phyloP scores from a whole-genome alignment of 2,888 invertebrate species.

The Platycnemis pennipes region DNA sequence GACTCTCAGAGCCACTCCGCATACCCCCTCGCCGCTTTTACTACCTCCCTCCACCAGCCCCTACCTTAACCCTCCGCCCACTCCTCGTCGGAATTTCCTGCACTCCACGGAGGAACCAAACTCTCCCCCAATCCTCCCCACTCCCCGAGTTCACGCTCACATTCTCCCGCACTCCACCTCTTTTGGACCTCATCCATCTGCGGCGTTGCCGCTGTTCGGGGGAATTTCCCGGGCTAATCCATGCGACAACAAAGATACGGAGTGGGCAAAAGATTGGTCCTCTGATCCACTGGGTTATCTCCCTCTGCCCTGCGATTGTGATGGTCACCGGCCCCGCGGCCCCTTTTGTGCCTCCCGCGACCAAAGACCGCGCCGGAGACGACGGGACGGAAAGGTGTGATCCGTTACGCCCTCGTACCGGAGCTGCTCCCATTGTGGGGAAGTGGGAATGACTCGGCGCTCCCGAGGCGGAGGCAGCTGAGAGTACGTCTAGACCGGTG shows the following conservation, averaged over 20 bases:
- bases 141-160: background rate
- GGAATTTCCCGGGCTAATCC: conserved; percentile 45
- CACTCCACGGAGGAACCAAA: background rate
- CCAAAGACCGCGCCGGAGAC: background rate
- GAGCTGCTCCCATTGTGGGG: background rate
- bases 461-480: background rate
- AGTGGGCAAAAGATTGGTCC: conserved; percentile 34
- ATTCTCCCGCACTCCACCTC: background rate
- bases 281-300: conserved; percentile 33
- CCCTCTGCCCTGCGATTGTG: conserved; percentile 12
- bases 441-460: background rate
- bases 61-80: background rate
- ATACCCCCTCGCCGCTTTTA: background rate
- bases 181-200: conserved; percentile 44
- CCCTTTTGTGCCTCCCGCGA: no score
- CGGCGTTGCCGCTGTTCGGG: conserved; percentile 46
- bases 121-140: background rate
- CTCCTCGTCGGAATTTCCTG: background rate
- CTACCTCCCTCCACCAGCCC: background rate
- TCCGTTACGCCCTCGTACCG: background rate
- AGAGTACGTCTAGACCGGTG: background rate
- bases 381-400: background rate
- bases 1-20: background rate
- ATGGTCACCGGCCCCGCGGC: background rate
- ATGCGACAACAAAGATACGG: conserved; percentile 33